These are phyloP conservation scores for Emys orbicularis DNA, from an alignment of 2,797 vertebrate species.

Conservation along the genomic window DNA sequence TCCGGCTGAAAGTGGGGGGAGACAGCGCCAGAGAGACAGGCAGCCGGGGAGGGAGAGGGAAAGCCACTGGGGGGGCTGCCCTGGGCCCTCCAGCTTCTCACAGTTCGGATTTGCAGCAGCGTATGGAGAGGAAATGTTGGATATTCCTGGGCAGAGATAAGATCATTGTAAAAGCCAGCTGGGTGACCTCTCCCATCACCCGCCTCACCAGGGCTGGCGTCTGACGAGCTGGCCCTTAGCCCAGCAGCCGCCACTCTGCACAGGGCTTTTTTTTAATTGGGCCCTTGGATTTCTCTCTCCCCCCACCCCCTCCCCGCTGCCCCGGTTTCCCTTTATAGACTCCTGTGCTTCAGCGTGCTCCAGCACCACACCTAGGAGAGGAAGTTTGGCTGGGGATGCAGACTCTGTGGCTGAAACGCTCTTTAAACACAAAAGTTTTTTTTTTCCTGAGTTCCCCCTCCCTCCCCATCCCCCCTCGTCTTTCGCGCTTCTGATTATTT, in stretches of 20 bases:
- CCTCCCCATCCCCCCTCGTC: neutral
- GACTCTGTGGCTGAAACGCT: conserved; percentile 82
- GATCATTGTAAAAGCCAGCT: conserved; percentile 15
- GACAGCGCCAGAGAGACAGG: neutral
- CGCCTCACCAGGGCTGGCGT: conserved; percentile 54
- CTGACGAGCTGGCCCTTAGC: conserved; percentile 54
- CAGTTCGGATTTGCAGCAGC: neutral
- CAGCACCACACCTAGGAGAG: conserved; percentile 82
- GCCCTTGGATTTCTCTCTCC: conserved; percentile 5
- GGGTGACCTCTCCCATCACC: conserved; percentile 59
- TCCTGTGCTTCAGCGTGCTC: conserved; percentile 9
- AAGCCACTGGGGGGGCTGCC: neutral
- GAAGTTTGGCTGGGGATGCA: conserved; percentile 85
- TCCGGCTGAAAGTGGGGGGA: neutral
- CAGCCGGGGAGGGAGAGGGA: neutral
- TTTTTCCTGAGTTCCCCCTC: neutral
- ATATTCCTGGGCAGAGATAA: conserved; percentile 76
- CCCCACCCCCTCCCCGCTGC: neutral
- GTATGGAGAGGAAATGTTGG: conserved; percentile 60
- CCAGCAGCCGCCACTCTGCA: conserved; percentile 24
- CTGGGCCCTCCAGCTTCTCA: neutral
- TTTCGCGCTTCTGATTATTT: neutral
- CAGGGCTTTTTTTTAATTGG: neutral
- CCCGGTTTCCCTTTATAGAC: conserved; percentile 52
- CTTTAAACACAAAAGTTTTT: conserved; percentile 51